Conservation (phyloP, 2,797 vertebrate genomes). For the Paguma larvata region DNA sequence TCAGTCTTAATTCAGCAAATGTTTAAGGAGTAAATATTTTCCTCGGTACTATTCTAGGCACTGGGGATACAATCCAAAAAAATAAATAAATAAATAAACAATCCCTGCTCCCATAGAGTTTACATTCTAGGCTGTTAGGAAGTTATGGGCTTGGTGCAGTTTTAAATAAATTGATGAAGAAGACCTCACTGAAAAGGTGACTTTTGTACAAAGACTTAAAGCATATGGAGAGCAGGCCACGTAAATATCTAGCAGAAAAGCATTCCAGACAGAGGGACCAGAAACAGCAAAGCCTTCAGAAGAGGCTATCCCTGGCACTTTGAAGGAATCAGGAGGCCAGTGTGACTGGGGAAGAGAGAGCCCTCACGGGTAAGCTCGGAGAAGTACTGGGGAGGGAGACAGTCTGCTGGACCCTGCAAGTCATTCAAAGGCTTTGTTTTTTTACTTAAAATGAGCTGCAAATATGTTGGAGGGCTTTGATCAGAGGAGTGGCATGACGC, state of each 20-base stretch:
- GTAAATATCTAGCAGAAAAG: not conserved
- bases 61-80: not conserved
- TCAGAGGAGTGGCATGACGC: not conserved
- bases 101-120: not conserved
- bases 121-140: not conserved
- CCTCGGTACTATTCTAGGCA: not conserved
- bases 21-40: not conserved
- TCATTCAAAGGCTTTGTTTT: not conserved
- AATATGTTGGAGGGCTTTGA: not conserved
- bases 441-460: not conserved
- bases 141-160: not conserved
- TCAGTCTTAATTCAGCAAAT: not conserved
- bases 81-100: not conserved
- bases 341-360: not conserved
- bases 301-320: not conserved
- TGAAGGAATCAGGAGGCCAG: not conserved
- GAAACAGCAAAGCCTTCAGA: not conserved
- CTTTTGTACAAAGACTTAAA: not conserved
- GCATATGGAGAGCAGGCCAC: fast-evolving
- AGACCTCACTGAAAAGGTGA: not conserved
- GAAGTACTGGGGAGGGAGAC: fast-evolving
- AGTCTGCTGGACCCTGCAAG: not conserved
- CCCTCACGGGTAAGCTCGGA: not conserved
- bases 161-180: not conserved
- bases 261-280: not conserved